These are phyloP conservation scores for Nephrotoma guestfalica DNA, from an alignment of 2,888 invertebrate species.

Conservation along the genomic window DNA sequence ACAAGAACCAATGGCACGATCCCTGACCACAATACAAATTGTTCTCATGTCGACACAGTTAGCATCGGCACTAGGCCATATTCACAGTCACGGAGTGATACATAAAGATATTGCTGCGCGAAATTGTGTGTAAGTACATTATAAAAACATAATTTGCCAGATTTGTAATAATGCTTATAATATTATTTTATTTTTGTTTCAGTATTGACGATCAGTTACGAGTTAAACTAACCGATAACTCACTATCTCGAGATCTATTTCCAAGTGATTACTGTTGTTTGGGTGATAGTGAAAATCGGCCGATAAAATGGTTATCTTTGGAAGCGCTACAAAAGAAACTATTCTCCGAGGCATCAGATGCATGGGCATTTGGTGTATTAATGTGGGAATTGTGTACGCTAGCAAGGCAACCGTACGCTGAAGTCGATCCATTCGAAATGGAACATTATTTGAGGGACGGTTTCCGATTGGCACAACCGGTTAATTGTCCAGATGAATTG, in stretches of 20 bases:
- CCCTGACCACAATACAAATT: conserved; percentile 54
- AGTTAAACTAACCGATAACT: conserved; percentile 77
- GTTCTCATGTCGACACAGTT: conserved; percentile 77
- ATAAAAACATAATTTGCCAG: conserved; percentile 8
- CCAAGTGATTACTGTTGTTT: conserved; percentile 87
- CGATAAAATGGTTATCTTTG: conserved; percentile 87
- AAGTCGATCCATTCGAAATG: conserved; percentile 87
- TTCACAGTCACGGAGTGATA: conserved; percentile 75
- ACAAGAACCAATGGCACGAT: conserved; percentile 28
- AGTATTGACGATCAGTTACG: conserved; percentile 63
- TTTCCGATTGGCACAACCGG: conserved; percentile 77
- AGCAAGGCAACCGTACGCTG: conserved; percentile 78
- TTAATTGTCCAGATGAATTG: conserved; percentile 92
- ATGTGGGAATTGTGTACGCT: conserved; percentile 88
- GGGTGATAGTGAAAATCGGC: conserved; percentile 85
- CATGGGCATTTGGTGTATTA: conserved; percentile 93
- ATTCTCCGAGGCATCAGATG: conserved; percentile 77
- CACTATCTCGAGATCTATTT: conserved; percentile 78
- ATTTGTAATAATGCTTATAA: background rate
- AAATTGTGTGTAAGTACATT: conserved; percentile 71
- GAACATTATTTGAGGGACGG: conserved; percentile 75
- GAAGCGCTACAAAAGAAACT: conserved; percentile 70
- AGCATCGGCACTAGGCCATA: conserved; percentile 70
- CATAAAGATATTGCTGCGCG: conserved; percentile 85
- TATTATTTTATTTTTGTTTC: conserved; percentile 12